These are phyloP conservation scores for Melieria omissa DNA, from an alignment of 2,888 invertebrate genomes.

Conservation along the genomic window DNA sequence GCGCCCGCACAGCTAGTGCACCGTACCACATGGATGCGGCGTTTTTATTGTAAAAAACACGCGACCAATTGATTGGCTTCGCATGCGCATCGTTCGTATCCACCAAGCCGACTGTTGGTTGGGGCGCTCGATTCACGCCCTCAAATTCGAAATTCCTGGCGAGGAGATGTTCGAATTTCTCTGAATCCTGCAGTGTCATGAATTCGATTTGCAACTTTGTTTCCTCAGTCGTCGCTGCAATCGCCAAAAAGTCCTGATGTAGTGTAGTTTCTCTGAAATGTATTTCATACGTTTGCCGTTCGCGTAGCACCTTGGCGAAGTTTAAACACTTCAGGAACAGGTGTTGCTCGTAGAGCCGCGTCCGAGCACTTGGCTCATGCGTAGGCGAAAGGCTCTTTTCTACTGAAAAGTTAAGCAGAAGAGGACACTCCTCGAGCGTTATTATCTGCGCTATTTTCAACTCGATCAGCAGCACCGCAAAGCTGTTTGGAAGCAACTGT, in stretches of 20 bases:
- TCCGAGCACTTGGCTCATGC: not conserved
- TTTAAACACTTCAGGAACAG: constrained; percentile 44
- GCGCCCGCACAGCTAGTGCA: constrained; percentile 49
- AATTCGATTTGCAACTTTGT: constrained; percentile 47
- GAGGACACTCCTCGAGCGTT: constrained; percentile 37
- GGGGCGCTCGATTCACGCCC: constrained; percentile 7
- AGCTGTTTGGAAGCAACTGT: constrained; percentile 55
- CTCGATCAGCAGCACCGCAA: constrained; percentile 54
- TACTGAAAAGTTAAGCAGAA: constrained; percentile 49
- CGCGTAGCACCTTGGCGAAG: constrained; percentile 44
- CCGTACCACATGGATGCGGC: constrained; percentile 52
- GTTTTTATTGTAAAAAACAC: constrained; percentile 52
- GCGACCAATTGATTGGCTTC: constrained; percentile 29
- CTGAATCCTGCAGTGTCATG: constrained; percentile 21
- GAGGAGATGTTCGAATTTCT: constrained; percentile 51
- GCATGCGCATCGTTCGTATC: not conserved
- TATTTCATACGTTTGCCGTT: constrained; percentile 46
- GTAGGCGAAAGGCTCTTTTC: constrained; percentile 17
- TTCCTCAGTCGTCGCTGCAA: constrained; percentile 49
- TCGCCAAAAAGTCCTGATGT: constrained; percentile 60
- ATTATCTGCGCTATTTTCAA: constrained; percentile 47
- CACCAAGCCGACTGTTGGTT: not conserved
- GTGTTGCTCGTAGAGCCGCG: constrained; percentile 39
- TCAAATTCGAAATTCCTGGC: constrained; percentile 46
- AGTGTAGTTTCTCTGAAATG: constrained; percentile 49